A percentile compares a stretch with the other conserved stretches of the same genome.
Conservation (phyloP, 2,888 invertebrate species). For the Tetheella fluctuosa region DNA sequence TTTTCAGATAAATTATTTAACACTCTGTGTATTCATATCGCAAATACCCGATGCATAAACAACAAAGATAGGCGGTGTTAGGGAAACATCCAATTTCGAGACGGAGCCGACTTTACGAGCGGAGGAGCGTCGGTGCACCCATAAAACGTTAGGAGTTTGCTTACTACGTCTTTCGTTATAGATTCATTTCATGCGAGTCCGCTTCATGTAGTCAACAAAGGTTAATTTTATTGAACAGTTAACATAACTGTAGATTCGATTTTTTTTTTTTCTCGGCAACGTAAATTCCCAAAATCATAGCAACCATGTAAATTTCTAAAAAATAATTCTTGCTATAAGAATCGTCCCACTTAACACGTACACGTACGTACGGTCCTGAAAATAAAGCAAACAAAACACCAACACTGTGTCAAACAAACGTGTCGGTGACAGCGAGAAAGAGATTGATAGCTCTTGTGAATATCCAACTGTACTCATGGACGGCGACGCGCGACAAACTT, state of each 20-base stretch:
- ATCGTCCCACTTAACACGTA: neutral
- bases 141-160: constrained; percentile 25
- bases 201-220: neutral
- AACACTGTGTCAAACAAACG: neutral
- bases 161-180: constrained; percentile 10
- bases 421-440: neutral
- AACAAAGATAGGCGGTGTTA: constrained; percentile 24
- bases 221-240: neutral
- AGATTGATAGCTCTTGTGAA: neutral
- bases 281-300: too few relatives aligned
- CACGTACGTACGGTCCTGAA: neutral
- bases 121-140: constrained; percentile 25
- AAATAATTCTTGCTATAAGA: neutral
- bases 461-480: neutral
- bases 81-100: constrained; percentile 29
- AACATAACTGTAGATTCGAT: too few relatives aligned
- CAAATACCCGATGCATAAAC: constrained; percentile 28
- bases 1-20: neutral
- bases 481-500: neutral
- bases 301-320: neutral
- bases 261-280: too few relatives aligned
- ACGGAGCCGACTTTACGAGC: constrained; percentile 30
- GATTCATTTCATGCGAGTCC: constrained; percentile 5
- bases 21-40: neutral
- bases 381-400: neutral